These are phyloP conservation scores for Gari tellinella DNA, from an alignment of 2,888 invertebrate genomes.

Conservation along the genomic window DNA sequence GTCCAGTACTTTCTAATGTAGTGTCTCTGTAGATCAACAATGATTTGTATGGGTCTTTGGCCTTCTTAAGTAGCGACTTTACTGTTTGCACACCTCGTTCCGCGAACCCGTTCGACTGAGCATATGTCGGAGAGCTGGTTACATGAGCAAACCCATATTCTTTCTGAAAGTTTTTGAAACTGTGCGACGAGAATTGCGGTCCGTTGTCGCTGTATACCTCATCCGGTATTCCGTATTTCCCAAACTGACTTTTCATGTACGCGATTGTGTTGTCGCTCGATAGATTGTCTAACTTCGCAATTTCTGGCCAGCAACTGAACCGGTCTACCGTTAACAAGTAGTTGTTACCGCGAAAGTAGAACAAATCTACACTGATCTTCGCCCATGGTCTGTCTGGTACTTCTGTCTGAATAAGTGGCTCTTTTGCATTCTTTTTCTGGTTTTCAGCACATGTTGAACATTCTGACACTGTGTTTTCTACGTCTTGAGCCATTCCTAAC, in stretches of 20 bases:
- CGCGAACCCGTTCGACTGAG: conserved; percentile 12
- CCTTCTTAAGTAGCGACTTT: conserved; percentile 13
- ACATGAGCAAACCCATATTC: conserved; percentile 3
- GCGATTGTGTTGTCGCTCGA: conserved; percentile 14
- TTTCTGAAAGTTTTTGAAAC: not conserved
- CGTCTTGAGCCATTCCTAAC: conserved; percentile 23
- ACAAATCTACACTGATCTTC: conserved; percentile 30
- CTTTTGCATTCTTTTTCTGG: conserved; percentile 19
- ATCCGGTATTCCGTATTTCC: conserved; percentile 15
- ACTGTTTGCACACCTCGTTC: conserved; percentile 18
- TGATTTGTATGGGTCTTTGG: conserved; percentile 11
- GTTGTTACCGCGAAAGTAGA: not conserved
- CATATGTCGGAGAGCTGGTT: conserved; percentile 11
- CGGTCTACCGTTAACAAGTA: conserved; percentile 3
- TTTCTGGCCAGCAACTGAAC: conserved; percentile 20
- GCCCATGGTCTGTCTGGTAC: conserved; percentile 24
- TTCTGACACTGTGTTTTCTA: conserved; percentile 18
- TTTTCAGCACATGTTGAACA: conserved; percentile 29
- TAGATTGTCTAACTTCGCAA: conserved; percentile 12
- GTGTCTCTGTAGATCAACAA: conserved; percentile 12
- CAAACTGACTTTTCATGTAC: conserved; percentile 22
- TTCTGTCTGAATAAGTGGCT: conserved; percentile 22
- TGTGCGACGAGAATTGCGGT: conserved; percentile 3
- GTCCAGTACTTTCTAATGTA: conserved; percentile 1
- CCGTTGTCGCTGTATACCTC: conserved; percentile 16